These are phyloP conservation scores for Prietella phreatophila DNA, from an alignment of 2,113 vertebrate genomes.

Conservation along the genomic window DNA sequence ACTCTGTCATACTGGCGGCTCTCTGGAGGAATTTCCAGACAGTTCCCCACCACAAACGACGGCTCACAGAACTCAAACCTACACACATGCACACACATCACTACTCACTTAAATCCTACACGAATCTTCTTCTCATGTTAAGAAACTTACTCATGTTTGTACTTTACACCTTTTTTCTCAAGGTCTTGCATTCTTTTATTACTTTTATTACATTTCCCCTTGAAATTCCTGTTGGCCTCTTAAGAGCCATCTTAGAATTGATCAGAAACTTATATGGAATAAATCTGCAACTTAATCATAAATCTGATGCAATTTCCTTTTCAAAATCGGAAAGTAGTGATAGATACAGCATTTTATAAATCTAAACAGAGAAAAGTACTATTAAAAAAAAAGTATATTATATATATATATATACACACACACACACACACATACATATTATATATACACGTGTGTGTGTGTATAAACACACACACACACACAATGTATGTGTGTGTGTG, in stretches of 20 bases:
- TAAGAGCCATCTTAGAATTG: neutral
- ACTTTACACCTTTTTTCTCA: neutral
- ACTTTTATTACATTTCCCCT: neutral
- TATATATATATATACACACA: no score
- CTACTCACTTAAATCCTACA: neutral
- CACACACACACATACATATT: no score
- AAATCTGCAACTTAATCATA: neutral
- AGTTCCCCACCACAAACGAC: constrained; percentile 90
- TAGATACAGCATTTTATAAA: neutral
- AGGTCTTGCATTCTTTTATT: neutral
- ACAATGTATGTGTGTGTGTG: no score
- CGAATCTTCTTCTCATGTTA: neutral
- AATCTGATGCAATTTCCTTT: neutral
- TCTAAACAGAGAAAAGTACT: neutral
- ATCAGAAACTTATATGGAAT: neutral
- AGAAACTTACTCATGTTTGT: neutral
- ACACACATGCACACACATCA: constrained; percentile 1
- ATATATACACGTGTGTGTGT: no score
- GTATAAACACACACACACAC: no score
- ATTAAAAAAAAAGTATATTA: no score
- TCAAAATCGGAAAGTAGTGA: neutral
- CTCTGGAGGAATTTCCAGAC: constrained; percentile 88
- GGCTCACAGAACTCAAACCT: constrained; percentile 98
- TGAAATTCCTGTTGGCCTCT: neutral
- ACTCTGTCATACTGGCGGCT: constrained; percentile 91